phyloP scores from a whole-genome alignment of 2,888 invertebrate species.

The Gerosis bhagava region DNA sequence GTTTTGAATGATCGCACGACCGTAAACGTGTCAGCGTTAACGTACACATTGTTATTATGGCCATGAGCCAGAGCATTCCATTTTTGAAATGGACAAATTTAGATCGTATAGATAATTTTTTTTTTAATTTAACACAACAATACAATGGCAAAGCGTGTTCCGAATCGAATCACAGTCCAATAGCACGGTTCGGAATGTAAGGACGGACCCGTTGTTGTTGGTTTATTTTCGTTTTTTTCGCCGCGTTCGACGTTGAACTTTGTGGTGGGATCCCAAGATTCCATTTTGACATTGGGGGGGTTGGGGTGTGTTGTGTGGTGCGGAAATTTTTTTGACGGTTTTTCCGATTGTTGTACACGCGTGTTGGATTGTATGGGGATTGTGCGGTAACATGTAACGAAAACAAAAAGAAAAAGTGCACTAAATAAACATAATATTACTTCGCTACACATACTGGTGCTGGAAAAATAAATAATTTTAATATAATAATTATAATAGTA shows the following conservation, averaged over 20 bases:
- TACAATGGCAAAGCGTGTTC: conserved; percentile 37
- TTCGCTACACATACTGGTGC: conserved; percentile 43
- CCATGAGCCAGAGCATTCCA: conserved; percentile 33
- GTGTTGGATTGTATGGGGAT: conserved; percentile 76
- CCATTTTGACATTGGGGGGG: conserved; percentile 57
- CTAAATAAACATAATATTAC: conserved; percentile 77
- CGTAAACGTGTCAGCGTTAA: conserved; percentile 10
- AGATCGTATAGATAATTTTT: conserved; percentile 7
- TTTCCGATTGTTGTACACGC: too few species aligned
- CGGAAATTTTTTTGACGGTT: too few species aligned
- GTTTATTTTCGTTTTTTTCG: conserved; percentile 80
- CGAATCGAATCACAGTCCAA: conserved; percentile 72
- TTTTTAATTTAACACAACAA: conserved; percentile 26
- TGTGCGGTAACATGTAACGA: conserved; percentile 80
- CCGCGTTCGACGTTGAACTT: conserved; percentile 80
- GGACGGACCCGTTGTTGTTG: conserved; percentile 31
- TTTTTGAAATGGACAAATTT: conserved; percentile 23
- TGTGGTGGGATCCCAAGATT: conserved; percentile 72
- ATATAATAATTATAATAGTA: too few species aligned
- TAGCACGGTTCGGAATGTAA: conserved; percentile 47
- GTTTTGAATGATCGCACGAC: too few species aligned
- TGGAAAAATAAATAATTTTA: conserved; percentile 41
- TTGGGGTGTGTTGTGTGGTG: too few species aligned
- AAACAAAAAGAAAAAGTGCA: conserved; percentile 80
- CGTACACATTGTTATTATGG: too few species aligned